These are phyloP conservation scores for Gymnopithys bicolor DNA, from an alignment of 2,797 vertebrate species.

Conservation along the genomic window DNA sequence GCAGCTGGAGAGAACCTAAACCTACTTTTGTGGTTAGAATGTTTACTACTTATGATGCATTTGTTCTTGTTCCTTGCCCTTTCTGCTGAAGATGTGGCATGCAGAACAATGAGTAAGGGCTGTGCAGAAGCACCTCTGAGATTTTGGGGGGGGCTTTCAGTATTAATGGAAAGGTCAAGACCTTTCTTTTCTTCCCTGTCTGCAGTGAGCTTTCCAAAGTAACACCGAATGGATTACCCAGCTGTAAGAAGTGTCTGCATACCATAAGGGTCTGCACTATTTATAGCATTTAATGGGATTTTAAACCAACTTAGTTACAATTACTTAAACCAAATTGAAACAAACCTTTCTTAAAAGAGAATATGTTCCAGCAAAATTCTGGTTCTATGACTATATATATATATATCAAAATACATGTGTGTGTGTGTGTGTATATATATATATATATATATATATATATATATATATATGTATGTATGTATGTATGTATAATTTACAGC, in stretches of 20 bases:
- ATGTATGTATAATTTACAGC: not conserved
- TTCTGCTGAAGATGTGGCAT: not conserved
- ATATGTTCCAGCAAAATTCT: not conserved
- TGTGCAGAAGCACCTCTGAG: not conserved
- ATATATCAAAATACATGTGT: too few species aligned
- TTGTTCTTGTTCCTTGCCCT: not conserved
- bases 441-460: too few species aligned
- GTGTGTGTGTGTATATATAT: too few species aligned
- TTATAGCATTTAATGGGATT: not conserved
- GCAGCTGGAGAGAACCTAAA: not conserved
- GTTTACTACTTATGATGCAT: not conserved
- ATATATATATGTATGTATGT: too few species aligned
- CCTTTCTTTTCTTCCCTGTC: not conserved
- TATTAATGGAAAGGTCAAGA: not conserved
- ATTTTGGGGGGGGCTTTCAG: not conserved
- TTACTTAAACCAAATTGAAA: not conserved
- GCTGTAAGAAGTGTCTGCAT: not conserved
- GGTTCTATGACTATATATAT: not conserved
- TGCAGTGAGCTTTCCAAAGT: not conserved
- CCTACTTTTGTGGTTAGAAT: not conserved
- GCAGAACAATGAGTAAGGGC: not conserved
- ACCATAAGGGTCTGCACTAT: not conserved
- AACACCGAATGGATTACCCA: not conserved
- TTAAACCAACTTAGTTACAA: not conserved
- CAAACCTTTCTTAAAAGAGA: not conserved